Percentiles rank a stretch among this genome's conserved stretches.
Evolutionary conservation across 2,113 vertebrate genomes (phyloP).

Genomic region (Microcebus murinus): DNA sequence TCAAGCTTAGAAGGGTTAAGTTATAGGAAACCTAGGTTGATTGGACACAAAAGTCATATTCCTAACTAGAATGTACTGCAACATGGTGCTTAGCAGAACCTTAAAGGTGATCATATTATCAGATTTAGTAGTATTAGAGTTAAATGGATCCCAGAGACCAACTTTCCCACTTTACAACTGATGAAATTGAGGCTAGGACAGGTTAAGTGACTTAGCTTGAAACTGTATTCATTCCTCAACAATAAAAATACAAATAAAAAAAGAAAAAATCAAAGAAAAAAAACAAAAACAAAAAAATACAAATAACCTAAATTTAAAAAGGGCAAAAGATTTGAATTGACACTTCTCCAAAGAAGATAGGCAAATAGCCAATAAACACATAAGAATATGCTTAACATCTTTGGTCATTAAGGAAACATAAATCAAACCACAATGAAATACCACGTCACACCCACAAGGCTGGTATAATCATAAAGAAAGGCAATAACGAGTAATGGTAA

Average conservation of each 20-base stretch:
- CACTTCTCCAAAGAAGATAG: neutral
- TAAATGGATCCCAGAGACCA: neutral
- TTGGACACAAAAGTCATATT: neutral
- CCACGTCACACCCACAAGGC: neutral
- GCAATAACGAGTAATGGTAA: neutral
- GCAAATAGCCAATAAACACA: neutral
- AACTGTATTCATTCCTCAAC: neutral
- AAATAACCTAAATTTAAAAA: neutral
- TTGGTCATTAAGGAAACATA: neutral
- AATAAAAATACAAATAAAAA: slow-evolving; percentile 33
- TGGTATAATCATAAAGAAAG: neutral
- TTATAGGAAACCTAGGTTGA: neutral
- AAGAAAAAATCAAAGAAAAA: no score
- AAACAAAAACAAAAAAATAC: no score
- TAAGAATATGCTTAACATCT: neutral
- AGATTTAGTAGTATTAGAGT: neutral
- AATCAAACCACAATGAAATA: neutral
- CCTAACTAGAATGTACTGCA: neutral
- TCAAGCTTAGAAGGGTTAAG: neutral
- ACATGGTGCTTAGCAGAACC: neutral
- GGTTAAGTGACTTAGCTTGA: neutral
- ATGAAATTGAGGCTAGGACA: neutral
- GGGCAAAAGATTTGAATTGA: neutral
- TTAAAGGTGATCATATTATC: neutral
- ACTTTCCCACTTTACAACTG: neutral